Base-by-base conservation (phyloP, 2,797 vertebrate genomes). In the Urocyon cinereoargenteus region DNA sequence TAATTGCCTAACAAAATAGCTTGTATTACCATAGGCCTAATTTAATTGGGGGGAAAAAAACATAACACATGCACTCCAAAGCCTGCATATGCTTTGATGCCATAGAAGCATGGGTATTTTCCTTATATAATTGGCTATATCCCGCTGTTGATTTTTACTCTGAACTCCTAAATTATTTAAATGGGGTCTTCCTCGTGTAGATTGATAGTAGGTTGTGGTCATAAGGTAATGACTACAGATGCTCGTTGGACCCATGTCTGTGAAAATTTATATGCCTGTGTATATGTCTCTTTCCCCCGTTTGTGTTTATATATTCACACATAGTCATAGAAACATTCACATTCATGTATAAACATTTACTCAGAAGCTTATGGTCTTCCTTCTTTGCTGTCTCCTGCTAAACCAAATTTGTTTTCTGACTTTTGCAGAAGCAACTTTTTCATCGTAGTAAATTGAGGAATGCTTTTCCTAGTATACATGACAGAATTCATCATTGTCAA, bases 121-220 rank as follows among this genome's bases (percentile, higher is more conserved):
- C 97, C 91, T 97, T 96, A 93, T 94, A 97, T 98, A 98, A 98
- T 98, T 98, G 97, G 97, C 96, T 82, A 91, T 95, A 98, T 97
- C 98, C 97, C 19, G 95, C 98, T 98, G 98, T 98, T 98, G 97
- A 97, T 97, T 98, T 98, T 98, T 96, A 77, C 97, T 96, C 98
- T 96, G 97, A 97, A 97, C 96, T 97, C 96, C 77, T 98, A 98
- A 98, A 98, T 98, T 98, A 98, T 98, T 98, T 98, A 98, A 97
- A 95, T 96, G 88, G 95, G 96, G 94, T 93, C 96, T 97, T 98
- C 91, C 96, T 97, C 72, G 36, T 94, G 95, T 96, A n/a, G n/a
- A 97, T 90, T 96, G 94, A 97, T 97, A 64, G 96, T 93, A 91
- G 83, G 86, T 61, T 94, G 91, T 93, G 81, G 95, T 96, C 7